These are phyloP conservation scores for Podarcis cretensis DNA, from an alignment of 2,113 vertebrate genomes.

Conservation along the genomic window DNA sequence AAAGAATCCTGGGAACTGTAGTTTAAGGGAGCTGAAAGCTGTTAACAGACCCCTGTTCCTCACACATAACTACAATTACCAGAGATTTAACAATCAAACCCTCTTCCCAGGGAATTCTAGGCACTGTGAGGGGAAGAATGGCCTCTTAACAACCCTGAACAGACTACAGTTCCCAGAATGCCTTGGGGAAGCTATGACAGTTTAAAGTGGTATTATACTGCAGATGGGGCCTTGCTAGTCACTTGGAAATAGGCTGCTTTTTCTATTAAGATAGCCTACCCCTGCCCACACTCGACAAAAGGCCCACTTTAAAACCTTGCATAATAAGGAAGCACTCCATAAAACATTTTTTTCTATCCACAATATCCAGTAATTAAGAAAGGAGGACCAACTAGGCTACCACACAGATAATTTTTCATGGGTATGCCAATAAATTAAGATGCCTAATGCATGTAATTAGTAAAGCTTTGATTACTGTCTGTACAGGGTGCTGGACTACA, in stretches of 20 bases:
- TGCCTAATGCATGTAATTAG: conserved; percentile 1
- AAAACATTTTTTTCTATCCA: background rate
- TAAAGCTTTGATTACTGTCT: background rate
- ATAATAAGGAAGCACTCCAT: background rate
- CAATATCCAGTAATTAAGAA: background rate
- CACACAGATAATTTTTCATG: background rate
- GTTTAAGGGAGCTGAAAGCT: too few relatives aligned
- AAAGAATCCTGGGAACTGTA: too few relatives aligned
- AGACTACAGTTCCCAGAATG: too few relatives aligned
- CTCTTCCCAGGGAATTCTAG: too few relatives aligned
- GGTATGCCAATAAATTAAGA: background rate
- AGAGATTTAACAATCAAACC: too few relatives aligned
- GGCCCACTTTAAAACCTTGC: background rate
- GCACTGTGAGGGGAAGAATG: too few relatives aligned
- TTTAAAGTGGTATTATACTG: too few relatives aligned
- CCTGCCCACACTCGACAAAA: background rate
- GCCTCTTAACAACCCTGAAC: too few relatives aligned
- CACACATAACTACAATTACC: too few relatives aligned
- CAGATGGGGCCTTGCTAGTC: background rate
- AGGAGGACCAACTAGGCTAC: background rate
- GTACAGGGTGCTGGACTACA: background rate
- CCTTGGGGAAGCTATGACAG: too few relatives aligned
- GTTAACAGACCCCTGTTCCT: too few relatives aligned
- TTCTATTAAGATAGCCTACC: too few relatives aligned
- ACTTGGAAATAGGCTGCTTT: background rate